Evolutionary conservation across 2,113 vertebrate genomes (phyloP).

Genomic region (Saccopteryx bilineata): DNA sequence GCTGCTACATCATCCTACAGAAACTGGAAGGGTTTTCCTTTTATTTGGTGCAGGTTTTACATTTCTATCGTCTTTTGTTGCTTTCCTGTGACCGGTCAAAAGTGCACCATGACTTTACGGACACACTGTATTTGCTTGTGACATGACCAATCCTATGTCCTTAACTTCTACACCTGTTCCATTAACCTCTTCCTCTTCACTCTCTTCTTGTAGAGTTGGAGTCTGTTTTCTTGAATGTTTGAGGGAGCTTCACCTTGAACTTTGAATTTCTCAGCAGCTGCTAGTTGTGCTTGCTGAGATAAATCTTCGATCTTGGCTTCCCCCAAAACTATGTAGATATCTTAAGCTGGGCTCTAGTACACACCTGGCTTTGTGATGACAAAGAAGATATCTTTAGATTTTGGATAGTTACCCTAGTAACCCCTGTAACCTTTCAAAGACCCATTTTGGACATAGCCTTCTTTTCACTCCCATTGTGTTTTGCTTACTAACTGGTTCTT

Average conservation of each 20-base stretch:
- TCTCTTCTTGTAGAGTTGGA: constrained; percentile 98
- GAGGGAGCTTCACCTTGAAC: constrained; percentile 97
- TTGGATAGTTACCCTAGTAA: constrained; percentile 89
- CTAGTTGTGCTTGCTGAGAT: constrained; percentile 84
- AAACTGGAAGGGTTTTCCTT: too few relatives aligned
- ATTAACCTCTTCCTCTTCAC: constrained; percentile 99
- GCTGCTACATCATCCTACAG: too few relatives aligned
- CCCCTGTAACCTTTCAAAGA: constrained; percentile 97
- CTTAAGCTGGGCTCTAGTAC: constrained; percentile 98
- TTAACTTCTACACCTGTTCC: constrained; percentile 98
- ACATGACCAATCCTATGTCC: constrained; percentile 99
- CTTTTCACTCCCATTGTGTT: constrained; percentile 99
- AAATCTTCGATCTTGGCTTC: constrained; percentile 99
- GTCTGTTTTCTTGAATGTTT: constrained; percentile 98
- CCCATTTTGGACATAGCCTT: constrained; percentile 99
- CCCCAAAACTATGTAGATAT: constrained; percentile 98
- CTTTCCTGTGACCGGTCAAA: too few relatives aligned
- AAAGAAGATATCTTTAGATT: constrained; percentile 99
- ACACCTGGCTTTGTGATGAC: constrained; percentile 99
- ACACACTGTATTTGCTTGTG: constrained; percentile 92
- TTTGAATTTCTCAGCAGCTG: constrained; percentile 98
- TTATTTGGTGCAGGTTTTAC: too few relatives aligned
- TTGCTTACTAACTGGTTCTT: constrained; percentile 99
- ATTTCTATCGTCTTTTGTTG: too few relatives aligned
- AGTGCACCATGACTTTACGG: too few relatives aligned